Base-by-base conservation (phyloP, 2,113 vertebrate species). In the Cinclus cinclus region DNA sequence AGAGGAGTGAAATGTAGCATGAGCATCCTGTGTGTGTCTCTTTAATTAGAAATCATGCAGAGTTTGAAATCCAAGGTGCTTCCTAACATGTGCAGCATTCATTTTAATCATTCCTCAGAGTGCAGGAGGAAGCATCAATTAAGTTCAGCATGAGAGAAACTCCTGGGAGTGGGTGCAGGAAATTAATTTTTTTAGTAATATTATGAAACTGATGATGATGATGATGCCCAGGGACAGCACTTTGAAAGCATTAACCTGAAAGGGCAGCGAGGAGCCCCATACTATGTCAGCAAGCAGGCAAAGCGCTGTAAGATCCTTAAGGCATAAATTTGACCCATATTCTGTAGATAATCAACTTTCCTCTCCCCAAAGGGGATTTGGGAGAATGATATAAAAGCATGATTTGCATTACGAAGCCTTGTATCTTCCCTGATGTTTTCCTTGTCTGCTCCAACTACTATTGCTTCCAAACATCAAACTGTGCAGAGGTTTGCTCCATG, bases 31-130 rank as follows among this genome's bases (percentile, higher is more conserved):
- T 89, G 65, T 84, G 87, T 90, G 58, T 75, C 86, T 75, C 83
- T 95, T 92, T 97, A 97, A 97, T 95, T 96, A 96, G 96, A 96
- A 96, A 82, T 86, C 94, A 92, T 13, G 73, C 96, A 76, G 94
- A 96, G 94, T 78, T 87, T 5, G 73, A 94, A 97, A 95, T 91
- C 84, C 8, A 13, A 94, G 87, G 95, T 92, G 76, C 83, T 96
- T 92, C 95, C 83, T 85, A 69, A 95, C 84, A 94, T 80, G 70
- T 65, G 79, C 83, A 90, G 79, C 7, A 3, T 91, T 95, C 88
- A 88, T 94, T 97, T 96, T 95, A 94, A 97, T 95, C 83, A 95
- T 94, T 94, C 50, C 83, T 92, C 74, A 63, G 79, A 91, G 83
- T 91, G 89, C 71, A 59, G 60, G 87, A 91, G 68, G 91, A 94